These are phyloP conservation scores for Ceyx cyanopectus DNA, from an alignment of 2,113 vertebrate species.

Conservation along the genomic window DNA sequence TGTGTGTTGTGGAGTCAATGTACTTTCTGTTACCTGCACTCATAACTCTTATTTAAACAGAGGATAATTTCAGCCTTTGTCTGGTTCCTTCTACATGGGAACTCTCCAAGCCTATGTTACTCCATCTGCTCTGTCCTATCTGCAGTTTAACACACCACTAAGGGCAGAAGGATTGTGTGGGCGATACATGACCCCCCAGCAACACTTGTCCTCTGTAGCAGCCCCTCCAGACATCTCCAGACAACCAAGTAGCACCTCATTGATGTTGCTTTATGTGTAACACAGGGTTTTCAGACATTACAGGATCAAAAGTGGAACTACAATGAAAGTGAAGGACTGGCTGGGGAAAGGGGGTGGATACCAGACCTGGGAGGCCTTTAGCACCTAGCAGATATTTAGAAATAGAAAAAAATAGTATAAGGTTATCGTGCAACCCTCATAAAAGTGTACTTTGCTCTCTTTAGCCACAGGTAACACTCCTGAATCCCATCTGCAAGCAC, in stretches of 20 bases:
- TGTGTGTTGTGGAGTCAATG: not conserved
- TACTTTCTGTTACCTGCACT: not conserved
- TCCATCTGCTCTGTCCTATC: not conserved
- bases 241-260: rapidly evolving
- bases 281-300: not conserved
- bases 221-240: not conserved
- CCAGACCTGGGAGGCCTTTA: not conserved
- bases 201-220: not conserved
- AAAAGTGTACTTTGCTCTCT: not conserved
- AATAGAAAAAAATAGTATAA: not conserved
- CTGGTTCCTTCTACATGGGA: not conserved
- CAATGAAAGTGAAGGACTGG: not conserved
- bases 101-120: not conserved
- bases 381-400: not conserved
- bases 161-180: not conserved
- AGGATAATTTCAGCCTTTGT: not conserved
- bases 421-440: not conserved
- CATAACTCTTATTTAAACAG: not conserved
- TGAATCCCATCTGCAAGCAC: not conserved
- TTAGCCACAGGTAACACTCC: rapidly evolving
- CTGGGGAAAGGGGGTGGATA: not conserved
- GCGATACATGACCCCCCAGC: not conserved
- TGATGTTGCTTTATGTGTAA: not conserved
- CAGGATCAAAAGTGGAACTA: not conserved
- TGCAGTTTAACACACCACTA: not conserved